Percentiles rank a stretch among this genome's conserved stretches.
phyloP scores from a whole-genome alignment of 2,113 vertebrate species.

The Burhinus bistriatus region DNA sequence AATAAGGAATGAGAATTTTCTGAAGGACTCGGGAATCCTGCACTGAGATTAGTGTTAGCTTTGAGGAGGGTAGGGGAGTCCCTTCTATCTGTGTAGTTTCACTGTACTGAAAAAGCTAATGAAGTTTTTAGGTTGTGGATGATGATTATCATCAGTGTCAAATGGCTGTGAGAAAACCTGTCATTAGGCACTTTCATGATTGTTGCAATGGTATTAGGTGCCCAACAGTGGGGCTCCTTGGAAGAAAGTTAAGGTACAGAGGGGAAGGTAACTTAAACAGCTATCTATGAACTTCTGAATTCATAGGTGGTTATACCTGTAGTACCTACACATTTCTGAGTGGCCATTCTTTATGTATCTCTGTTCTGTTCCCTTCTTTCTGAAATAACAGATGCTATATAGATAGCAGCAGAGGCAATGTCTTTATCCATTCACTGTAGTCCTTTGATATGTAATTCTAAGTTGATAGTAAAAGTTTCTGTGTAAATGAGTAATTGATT shows the following conservation, averaged over 20 bases:
- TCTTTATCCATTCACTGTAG: not conserved
- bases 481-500: not conserved
- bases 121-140: not conserved
- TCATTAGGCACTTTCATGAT: not conserved
- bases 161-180: not conserved
- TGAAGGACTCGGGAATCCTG: not conserved
- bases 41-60: not conserved
- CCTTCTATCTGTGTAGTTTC: not conserved
- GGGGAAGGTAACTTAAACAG: not conserved
- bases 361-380: not conserved
- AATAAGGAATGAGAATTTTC: not conserved
- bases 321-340: not conserved
- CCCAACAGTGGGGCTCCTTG: accelerated
- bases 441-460: not conserved
- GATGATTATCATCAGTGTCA: not conserved
- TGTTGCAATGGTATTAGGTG: not conserved
- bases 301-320: not conserved
- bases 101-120: not conserved
- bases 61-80: not conserved
- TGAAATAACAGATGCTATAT: not conserved
- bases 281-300: not conserved
- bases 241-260: not conserved
- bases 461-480: not conserved
- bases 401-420: not conserved
- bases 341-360: not conserved